Base-by-base conservation (phyloP, 2,797 vertebrate species). In the Propithecus deckenii region DNA sequence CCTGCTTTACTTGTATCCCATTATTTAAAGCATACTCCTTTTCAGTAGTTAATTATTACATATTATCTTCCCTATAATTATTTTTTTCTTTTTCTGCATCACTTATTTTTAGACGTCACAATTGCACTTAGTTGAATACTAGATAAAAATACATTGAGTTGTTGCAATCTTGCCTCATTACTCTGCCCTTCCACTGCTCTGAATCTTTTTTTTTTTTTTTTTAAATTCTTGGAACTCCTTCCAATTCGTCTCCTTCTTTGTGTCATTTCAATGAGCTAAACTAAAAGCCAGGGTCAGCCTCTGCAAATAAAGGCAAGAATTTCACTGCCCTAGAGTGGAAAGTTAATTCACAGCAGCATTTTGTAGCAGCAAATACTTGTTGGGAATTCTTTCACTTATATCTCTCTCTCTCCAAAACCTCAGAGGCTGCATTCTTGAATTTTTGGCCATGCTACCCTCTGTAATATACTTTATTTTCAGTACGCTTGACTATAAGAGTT, bases 1-100 rank as follows among this genome's bases (percentile, higher is more conserved):
- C 86, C 80, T 72, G 74, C 92, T 96, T 91, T 96, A 65, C 94
- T 89, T 48, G 46, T 87, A 93, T 79, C 79, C 78, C 76, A 91
- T 97, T 96, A 97, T 97, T 97, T 92, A 91, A 96, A 86, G 83
- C 72, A 52, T 67, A 88, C 72, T 96, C 94, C 78, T 96, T 97
- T 96, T 81, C 89, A 83, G 94, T 93, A 83, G 91, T 94, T 97
- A 97, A 98, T 98, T 97, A 97, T 97, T 98, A 97, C 92, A 88
- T 97, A 96, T 95, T 97, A 97, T 98, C 93, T 97, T 94, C 96
- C 78, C 95, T 94, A 28, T 98, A 97, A 98, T 98, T 97, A 95
- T 97, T 97, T 97, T 97, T 97, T 94, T 87, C 95, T 87, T 96
- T 89, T 97, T 94, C 93, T 86, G 96, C 96, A 94, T 97, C 89